Percentiles rank a stretch among this genome's conserved stretches.
These are phyloP conservation scores for Colletes latitarsis DNA, from an alignment of 1,140 invertebrate genomes.

Conservation along the genomic window DNA sequence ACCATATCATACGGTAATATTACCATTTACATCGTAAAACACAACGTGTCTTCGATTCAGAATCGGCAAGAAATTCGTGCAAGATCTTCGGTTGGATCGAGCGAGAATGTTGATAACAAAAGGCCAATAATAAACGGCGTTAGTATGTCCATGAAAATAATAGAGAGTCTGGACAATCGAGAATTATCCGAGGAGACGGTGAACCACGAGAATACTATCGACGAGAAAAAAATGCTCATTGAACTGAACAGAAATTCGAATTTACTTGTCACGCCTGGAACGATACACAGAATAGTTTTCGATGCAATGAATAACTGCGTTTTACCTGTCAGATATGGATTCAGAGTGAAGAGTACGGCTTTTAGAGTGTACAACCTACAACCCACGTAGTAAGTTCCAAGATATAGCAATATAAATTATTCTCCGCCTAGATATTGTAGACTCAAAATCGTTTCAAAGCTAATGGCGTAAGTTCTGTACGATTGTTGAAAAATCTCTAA, in stretches of 20 bases:
- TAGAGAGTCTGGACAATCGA: constrained; percentile 5
- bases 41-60: not conserved
- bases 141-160: constrained; percentile 10
- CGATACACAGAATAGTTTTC: constrained; percentile 62
- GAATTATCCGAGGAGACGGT: constrained; percentile 37
- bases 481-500: no score
- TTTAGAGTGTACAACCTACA: constrained; percentile 35
- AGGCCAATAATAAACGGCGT: not conserved
- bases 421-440: no score
- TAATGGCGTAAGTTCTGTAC: no score
- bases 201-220: constrained; percentile 6
- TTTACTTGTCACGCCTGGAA: constrained; percentile 62
- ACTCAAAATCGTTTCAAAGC: no score
- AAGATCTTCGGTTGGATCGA: constrained; percentile 17
- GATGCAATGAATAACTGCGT: constrained; percentile 69
- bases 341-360: constrained; percentile 52
- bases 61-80: constrained; percentile 15
- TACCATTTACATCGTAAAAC: not conserved
- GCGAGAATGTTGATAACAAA: constrained; percentile 26
- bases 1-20: no score
- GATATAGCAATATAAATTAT: no score
- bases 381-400: constrained; percentile 43
- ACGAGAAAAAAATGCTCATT: constrained; percentile 57
- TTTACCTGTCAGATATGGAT: constrained; percentile 54
- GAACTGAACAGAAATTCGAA: constrained; percentile 67